phyloP scores from a whole-genome alignment of 2,797 vertebrate genomes.

The Sebastes itinus region DNA sequence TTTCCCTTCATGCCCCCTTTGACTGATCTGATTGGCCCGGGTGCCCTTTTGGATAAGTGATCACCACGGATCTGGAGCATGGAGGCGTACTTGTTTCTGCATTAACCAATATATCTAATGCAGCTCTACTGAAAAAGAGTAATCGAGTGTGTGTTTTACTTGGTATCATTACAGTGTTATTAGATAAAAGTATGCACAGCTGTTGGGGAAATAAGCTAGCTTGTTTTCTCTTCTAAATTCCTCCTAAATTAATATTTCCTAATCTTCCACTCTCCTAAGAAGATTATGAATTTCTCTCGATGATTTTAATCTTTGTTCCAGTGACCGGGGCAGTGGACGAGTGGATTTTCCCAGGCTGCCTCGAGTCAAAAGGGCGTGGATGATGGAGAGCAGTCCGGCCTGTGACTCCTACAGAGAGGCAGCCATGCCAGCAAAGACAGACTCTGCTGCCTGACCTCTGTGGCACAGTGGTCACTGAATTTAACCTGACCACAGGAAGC shows the following conservation, averaged over 20 bases:
- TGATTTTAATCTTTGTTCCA: slow-evolving; percentile 35
- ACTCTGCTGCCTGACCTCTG: slow-evolving; percentile 55
- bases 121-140: background rate
- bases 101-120: background rate
- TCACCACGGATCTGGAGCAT: slow-evolving; percentile 35
- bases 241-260: slow-evolving; percentile 50
- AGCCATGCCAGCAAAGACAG: slow-evolving; percentile 40
- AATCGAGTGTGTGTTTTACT: slow-evolving; percentile 1
- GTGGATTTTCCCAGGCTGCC: slow-evolving; percentile 44
- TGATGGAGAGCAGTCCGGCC: slow-evolving; percentile 7
- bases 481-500: slow-evolving; percentile 69
- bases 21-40: slow-evolving; percentile 49
- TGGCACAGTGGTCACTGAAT: slow-evolving; percentile 48
- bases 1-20: slow-evolving; percentile 56
- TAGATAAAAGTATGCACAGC: background rate
- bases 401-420: slow-evolving; percentile 42
- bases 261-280: slow-evolving; percentile 39
- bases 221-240: slow-evolving; percentile 26
- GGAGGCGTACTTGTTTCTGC: slow-evolving; percentile 11
- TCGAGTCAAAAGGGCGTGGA: slow-evolving; percentile 12
- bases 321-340: slow-evolving; percentile 15
- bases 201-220: slow-evolving; percentile 37
- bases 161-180: background rate
- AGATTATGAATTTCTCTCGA: slow-evolving; percentile 41
- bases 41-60: slow-evolving; percentile 52